Conservation (phyloP, 2,113 vertebrate species). For the Oryzias celebensis region DNA sequence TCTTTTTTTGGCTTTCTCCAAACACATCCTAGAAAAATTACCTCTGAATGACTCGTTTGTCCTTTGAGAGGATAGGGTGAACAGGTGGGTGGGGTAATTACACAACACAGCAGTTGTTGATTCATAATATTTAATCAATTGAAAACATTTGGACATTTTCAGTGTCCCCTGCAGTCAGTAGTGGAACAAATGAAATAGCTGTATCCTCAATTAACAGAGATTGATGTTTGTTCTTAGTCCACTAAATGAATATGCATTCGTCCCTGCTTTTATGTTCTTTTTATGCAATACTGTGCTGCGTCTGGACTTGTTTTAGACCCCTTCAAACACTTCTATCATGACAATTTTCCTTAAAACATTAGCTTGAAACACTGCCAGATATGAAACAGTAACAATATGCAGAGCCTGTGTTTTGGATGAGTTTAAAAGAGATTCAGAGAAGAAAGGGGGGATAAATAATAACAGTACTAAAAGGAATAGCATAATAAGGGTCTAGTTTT, state of each 20-base stretch:
- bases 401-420: conserved; percentile 72
- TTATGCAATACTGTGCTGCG: conserved; percentile 43
- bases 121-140: conserved; percentile 18
- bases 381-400: conserved; percentile 74
- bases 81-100: conserved; percentile 23
- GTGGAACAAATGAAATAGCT: conserved; percentile 11
- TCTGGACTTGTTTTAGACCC: conserved; percentile 72
- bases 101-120: neutral
- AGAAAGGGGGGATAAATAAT: conserved; percentile 78
- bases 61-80: conserved; percentile 33
- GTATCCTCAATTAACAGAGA: conserved; percentile 23
- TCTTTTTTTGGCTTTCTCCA: conserved; percentile 37
- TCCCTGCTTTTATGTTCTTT: conserved; percentile 53
- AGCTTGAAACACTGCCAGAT: conserved; percentile 75
- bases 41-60: conserved; percentile 30
- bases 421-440: conserved; percentile 76
- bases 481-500: conserved; percentile 76
- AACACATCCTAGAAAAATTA: conserved; percentile 62
- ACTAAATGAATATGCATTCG: conserved; percentile 37
- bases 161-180: conserved; percentile 5
- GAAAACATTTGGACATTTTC: conserved; percentile 7
- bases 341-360: conserved; percentile 71
- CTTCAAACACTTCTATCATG: conserved; percentile 73
- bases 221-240: conserved; percentile 13
- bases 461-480: conserved; percentile 72